Evolutionary conservation across 2,888 invertebrate genomes (phyloP).

Genomic region (Hetaerina titia): DNA sequence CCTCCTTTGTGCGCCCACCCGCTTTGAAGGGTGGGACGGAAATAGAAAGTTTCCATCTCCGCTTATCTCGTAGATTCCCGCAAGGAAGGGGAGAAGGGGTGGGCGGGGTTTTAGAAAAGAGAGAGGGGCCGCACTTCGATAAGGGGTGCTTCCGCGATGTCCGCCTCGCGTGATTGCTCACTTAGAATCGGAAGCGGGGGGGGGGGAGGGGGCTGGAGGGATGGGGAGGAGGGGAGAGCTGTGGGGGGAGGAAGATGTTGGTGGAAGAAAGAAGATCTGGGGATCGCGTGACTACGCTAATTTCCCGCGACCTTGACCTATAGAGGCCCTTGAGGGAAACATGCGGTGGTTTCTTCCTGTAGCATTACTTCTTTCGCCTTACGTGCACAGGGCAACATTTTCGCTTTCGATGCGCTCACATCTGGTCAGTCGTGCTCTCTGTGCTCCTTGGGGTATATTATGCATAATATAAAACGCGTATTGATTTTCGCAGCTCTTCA

Average conservation of each 20-base stretch:
- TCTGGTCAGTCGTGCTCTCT: no score
- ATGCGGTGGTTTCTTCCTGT: background rate
- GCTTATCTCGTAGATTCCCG: background rate
- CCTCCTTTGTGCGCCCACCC: background rate
- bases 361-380: no score
- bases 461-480: background rate
- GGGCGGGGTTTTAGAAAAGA: background rate
- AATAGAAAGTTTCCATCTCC: conserved; percentile 28
- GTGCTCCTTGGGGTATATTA: background rate
- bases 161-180: conserved; percentile 32
- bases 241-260: background rate
- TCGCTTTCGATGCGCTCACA: no score
- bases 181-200: background rate
- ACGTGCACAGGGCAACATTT: no score
- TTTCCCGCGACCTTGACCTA: conserved; percentile 43
- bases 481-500: background rate
- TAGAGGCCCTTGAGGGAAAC: background rate
- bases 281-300: conserved; percentile 44
- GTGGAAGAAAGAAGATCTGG: background rate
- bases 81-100: background rate
- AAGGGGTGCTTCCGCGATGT: conserved; percentile 4
- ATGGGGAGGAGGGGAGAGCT: no score
- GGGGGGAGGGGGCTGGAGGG: background rate
- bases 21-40: background rate
- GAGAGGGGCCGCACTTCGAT: background rate